Evolutionary conservation across 30 jellyfish, hydroid and myxozoan genomes (phyloP).

Genomic region (Chrysaora quinquecirrha): DNA sequence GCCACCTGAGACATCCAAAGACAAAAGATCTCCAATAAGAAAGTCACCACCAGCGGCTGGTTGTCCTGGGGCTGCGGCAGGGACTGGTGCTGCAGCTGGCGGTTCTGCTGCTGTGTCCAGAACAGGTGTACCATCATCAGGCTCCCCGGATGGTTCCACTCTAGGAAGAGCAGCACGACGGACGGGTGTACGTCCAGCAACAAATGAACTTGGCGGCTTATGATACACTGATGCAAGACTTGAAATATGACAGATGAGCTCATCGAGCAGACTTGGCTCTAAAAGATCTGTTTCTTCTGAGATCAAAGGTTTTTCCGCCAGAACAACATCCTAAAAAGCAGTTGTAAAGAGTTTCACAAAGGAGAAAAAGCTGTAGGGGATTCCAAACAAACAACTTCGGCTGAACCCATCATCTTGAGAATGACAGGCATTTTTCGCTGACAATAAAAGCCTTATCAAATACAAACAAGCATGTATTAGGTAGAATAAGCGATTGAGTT

Average conservation of each 20-base stretch:
- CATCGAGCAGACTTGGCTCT: conserved; percentile 96
- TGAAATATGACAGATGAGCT: conserved; percentile 93
- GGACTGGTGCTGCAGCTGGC: conserved; percentile 76
- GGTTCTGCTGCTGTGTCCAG: conserved; percentile 67
- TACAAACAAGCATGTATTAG: too few species aligned
- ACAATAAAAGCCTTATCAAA: too few species aligned
- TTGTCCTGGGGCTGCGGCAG: conserved; percentile 51
- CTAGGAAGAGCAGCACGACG: conserved; percentile 91
- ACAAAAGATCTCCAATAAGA: conserved; percentile 73
- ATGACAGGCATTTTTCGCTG: too few species aligned
- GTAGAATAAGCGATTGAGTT: too few species aligned
- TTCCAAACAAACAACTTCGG: too few species aligned
- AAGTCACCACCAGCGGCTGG: conserved; percentile 67
- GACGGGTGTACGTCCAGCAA: conserved; percentile 90
- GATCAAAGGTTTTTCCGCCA: conserved; percentile 96
- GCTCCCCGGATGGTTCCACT: conserved; percentile 67
- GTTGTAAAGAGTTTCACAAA: neutral
- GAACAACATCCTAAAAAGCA: conserved; percentile 82
- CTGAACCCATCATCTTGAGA: too few species aligned
- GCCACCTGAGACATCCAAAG: conserved; percentile 36
- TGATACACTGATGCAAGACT: conserved; percentile 97
- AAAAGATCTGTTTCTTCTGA: conserved; percentile 94
- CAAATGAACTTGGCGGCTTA: conserved; percentile 96
- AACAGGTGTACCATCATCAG: conserved; percentile 69
- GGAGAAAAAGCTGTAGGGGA: neutral